Evolutionary conservation across 2,888 invertebrate species (phyloP), one percentile per base, ranked within the genome.

Genomic region (Dasypogon diadema): DNA sequence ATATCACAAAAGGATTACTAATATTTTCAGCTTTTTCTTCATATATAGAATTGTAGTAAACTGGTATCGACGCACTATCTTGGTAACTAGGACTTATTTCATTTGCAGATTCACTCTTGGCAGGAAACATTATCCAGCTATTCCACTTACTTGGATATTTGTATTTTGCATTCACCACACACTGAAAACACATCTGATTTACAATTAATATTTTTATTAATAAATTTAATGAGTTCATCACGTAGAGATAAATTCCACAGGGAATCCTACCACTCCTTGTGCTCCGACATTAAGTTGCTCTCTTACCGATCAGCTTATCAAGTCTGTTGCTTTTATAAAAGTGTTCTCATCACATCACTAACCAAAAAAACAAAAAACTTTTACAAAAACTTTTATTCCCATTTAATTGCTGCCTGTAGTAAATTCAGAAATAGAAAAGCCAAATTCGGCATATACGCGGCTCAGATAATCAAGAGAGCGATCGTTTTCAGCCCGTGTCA

Each of bases 121-220:
- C 65, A 24, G 65, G 65, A n/a, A 65, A 48, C 65, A 65, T 65
- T 4, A 65, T 65, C 65, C 65, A 65, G 48, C 46, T 48, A 24
- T 65, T 22, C 65, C 65, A 65, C 6, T 65, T 34, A 12, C 24
- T 65, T n/a, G 42, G 42, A 14, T 65, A 48, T 0, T 37, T 22
- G 16, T 42, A 42, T 42, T 12, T 42, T 3, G 42, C 26, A 22
- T 10, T 6, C 5, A 6, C 46, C 46, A 16, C 18, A 22, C 10
- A 24, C 24, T 24, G 24, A 4, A 5, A n/a, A 22, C 18, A 42
- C 3, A 22, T 22, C 1, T 16, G 26, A 6, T 6, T 1, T 46
- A 21, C 48, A 65, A 65, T 0, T 2, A 65, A 8, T 46, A 48
- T 46, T 34, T 60, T 60, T 12, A 37, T 18, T 8, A 37, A 37